Conservation (phyloP, 2,113 vertebrate genomes). For the Bucco capensis region DNA sequence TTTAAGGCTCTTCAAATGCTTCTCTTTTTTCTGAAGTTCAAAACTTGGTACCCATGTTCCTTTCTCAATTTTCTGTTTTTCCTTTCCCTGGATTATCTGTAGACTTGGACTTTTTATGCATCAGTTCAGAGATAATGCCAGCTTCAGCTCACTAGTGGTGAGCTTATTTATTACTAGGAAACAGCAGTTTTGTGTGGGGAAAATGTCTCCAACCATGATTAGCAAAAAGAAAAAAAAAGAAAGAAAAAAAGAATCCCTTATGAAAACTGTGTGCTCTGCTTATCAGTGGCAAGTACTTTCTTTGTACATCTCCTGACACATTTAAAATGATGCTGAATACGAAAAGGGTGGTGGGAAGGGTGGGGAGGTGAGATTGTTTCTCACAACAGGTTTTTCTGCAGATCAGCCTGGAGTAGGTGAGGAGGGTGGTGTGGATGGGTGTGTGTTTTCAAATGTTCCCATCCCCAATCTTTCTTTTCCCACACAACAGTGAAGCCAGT, state of each 20-base stretch:
- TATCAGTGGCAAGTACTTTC: slow-evolving; percentile 16
- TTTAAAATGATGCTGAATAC: background rate
- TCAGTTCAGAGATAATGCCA: slow-evolving; percentile 65
- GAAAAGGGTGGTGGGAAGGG: background rate
- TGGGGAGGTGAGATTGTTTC: background rate
- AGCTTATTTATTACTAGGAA: slow-evolving; percentile 66
- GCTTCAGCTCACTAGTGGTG: slow-evolving; percentile 50
- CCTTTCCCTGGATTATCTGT: background rate
- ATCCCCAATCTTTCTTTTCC: background rate
- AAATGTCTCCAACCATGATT: slow-evolving; percentile 61
- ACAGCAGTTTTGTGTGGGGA: slow-evolving; percentile 51
- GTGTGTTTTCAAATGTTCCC: background rate
- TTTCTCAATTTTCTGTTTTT: background rate
- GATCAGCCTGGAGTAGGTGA: background rate
- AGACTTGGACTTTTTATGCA: slow-evolving; percentile 41
- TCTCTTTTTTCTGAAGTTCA: background rate
- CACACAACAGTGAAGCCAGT: background rate
- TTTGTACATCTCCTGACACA: background rate
- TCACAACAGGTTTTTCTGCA: background rate
- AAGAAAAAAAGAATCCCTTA: background rate
- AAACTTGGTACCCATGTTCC: slow-evolving; percentile 1
- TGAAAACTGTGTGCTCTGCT: slow-evolving; percentile 34
- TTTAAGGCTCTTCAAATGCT: background rate
- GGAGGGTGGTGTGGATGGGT: background rate
- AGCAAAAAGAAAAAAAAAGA: background rate